Evolutionary conservation across 2,888 invertebrate species (phyloP).

Genomic region (Apamea sordens): DNA sequence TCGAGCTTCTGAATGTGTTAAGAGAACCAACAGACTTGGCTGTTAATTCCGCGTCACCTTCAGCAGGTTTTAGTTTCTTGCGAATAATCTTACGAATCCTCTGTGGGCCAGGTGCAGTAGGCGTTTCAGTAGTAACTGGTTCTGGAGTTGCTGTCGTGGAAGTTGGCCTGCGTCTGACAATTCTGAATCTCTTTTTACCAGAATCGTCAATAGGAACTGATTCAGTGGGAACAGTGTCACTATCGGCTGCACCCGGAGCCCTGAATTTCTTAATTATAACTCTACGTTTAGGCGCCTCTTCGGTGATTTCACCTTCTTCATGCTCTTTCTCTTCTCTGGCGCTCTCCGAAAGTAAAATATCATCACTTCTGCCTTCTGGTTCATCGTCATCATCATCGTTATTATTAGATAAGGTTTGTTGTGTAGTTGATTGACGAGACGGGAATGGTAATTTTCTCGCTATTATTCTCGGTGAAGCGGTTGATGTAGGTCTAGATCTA

Average conservation of each 20-base stretch:
- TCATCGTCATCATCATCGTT: constrained; percentile 80
- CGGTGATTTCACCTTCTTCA: constrained; percentile 72
- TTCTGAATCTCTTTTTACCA: constrained; percentile 81
- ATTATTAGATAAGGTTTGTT: constrained; percentile 69
- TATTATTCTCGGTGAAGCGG: constrained; percentile 70
- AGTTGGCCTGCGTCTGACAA: constrained; percentile 82
- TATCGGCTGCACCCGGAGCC: constrained; percentile 69
- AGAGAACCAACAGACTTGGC: constrained; percentile 76
- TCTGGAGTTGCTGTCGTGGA: constrained; percentile 72
- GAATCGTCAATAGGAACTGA: constrained; percentile 76
- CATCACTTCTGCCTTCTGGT: constrained; percentile 81
- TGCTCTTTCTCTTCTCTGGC: constrained; percentile 88
- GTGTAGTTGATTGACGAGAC: constrained; percentile 77
- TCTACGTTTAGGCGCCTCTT: constrained; percentile 74
- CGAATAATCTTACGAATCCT: constrained; percentile 85
- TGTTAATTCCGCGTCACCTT: constrained; percentile 76
- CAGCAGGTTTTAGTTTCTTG: constrained; percentile 80
- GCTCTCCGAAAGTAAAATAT: constrained; percentile 87
- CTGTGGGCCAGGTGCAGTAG: constrained; percentile 64
- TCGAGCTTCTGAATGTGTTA: constrained; percentile 67
- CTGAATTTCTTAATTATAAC: constrained; percentile 79
- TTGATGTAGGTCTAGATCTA: constrained; percentile 73
- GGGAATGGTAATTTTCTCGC: constrained; percentile 81
- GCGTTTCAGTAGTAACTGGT: constrained; percentile 66
- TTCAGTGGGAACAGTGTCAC: constrained; percentile 73